These are phyloP conservation scores for Butorides virescens DNA, from an alignment of 2,113 vertebrate species.

Conservation along the genomic window DNA sequence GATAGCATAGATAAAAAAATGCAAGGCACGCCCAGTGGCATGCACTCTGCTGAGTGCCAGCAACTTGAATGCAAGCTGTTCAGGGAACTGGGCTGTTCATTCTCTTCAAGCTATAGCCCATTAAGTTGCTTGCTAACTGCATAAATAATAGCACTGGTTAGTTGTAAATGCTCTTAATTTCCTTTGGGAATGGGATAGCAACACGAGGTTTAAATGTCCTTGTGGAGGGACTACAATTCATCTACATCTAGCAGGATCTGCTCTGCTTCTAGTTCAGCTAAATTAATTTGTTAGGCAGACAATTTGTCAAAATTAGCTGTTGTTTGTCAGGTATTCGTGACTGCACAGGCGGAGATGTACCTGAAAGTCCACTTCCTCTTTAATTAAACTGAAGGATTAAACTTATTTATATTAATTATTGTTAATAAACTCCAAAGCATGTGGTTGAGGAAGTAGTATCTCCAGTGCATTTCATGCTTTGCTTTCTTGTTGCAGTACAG, in stretches of 20 bases:
- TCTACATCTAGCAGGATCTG: background rate
- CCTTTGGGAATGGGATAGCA: background rate
- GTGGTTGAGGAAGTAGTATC: background rate
- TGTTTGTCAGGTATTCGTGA: background rate
- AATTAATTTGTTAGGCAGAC: background rate
- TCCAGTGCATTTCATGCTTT: background rate
- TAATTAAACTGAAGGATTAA: background rate
- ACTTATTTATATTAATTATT: background rate
- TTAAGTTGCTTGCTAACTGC: background rate
- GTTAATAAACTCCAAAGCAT: background rate
- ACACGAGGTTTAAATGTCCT: background rate
- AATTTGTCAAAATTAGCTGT: background rate
- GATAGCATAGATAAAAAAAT: background rate
- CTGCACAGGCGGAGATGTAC: background rate
- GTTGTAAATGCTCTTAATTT: background rate
- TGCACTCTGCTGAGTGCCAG: background rate
- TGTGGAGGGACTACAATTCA: background rate
- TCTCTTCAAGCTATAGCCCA: background rate
- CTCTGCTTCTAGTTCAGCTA: background rate
- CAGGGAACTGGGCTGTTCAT: background rate
- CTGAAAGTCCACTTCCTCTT: background rate
- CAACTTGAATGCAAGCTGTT: background rate
- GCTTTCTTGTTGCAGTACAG: background rate
- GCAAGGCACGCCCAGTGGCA: background rate
- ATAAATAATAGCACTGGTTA: background rate